These are phyloP conservation scores for Acrobasis repandana DNA, from an alignment of 2,888 invertebrate species.

Conservation along the genomic window DNA sequence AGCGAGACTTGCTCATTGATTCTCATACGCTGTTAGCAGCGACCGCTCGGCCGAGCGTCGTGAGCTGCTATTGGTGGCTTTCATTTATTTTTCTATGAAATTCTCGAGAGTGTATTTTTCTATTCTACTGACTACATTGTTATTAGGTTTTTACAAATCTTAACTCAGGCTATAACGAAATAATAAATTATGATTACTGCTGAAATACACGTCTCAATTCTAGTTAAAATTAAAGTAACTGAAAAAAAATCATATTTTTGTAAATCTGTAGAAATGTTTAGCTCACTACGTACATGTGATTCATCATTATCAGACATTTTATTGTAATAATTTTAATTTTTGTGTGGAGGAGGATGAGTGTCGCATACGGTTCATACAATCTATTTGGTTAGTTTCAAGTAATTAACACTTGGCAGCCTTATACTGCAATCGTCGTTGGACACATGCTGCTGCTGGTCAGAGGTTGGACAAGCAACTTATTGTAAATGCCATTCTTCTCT, in stretches of 20 bases:
- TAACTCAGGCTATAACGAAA: background rate
- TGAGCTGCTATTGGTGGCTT: conserved; percentile 30
- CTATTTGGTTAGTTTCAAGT: no score
- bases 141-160: background rate
- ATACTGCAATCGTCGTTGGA: no score
- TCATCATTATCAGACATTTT: background rate
- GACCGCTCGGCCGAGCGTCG: background rate
- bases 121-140: conserved; percentile 33
- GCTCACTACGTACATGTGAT: background rate
- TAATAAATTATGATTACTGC: background rate
- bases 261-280: background rate
- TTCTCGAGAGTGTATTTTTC: conserved; percentile 58
- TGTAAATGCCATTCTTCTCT: background rate
- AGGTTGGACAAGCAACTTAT: no score
- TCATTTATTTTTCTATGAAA: conserved; percentile 54
- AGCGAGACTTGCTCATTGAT: background rate
- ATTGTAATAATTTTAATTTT: background rate
- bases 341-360: background rate
- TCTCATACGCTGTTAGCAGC: background rate
- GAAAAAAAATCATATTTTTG: background rate
- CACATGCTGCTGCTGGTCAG: no score
- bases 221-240: background rate
- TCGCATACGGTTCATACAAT: no score
- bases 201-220: background rate
- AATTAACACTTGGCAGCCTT: no score